phyloP scores from a whole-genome alignment of 1,140 invertebrate genomes.

The Scaptomyza graminum region DNA sequence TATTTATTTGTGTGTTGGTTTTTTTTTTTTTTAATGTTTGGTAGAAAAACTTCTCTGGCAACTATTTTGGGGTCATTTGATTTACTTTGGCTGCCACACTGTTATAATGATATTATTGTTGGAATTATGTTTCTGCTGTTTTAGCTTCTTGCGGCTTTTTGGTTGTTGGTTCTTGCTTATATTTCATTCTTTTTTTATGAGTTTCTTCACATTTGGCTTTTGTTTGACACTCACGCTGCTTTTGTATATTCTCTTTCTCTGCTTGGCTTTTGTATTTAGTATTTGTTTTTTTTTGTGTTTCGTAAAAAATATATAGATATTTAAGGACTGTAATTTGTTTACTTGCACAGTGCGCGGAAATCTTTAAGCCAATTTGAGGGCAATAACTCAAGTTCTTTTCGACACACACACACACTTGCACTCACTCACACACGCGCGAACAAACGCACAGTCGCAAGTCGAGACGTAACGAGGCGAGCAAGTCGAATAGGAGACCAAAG shows the following conservation, averaged over 20 bases:
- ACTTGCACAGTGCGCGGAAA: constrained; percentile 21
- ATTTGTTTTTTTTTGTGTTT: constrained; percentile 32
- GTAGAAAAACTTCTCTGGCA: constrained; percentile 33
- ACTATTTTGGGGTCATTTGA: constrained; percentile 71
- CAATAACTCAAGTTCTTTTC: constrained; percentile 55
- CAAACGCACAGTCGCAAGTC: constrained; percentile 22
- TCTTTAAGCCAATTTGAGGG: constrained; percentile 46
- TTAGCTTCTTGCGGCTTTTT: constrained; percentile 18
- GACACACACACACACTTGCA: constrained; percentile 16
- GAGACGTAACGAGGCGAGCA: constrained; percentile 39
- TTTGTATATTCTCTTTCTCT: constrained; percentile 14
- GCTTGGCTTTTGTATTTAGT: constrained; percentile 38
- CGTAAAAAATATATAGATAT: background rate
- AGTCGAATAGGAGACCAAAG: constrained; percentile 55
- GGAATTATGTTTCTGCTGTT: constrained; percentile 37
- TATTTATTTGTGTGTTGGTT: constrained; percentile 7
- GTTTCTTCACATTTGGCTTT: constrained; percentile 77
- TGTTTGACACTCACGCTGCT: constrained; percentile 61
- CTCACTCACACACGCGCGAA: constrained; percentile 24
- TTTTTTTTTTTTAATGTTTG: constrained; percentile 20
- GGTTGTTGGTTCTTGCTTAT: constrained; percentile 18
- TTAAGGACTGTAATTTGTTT: constrained; percentile 21
- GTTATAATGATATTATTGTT: constrained; percentile 54
- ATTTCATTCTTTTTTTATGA: constrained; percentile 62
- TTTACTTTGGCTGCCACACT: constrained; percentile 65